Conservation (phyloP, 2,888 invertebrate species). For the Synanthedon andrenaeformis region DNA sequence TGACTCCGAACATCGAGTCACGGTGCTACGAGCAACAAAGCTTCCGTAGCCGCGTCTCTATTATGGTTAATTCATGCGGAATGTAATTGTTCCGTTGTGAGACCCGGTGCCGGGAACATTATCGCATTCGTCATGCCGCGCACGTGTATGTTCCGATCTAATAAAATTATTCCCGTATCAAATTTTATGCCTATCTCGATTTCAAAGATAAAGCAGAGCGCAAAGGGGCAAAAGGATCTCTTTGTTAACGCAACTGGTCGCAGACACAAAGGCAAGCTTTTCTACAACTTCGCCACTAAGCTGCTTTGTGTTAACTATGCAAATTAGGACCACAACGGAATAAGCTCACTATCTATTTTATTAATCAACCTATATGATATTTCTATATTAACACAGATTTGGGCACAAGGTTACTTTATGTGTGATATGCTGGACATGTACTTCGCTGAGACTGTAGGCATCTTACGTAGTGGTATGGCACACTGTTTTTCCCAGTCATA, state of each 20-base stretch:
- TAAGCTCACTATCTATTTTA: too few species aligned
- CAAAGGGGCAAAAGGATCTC: slow-evolving; percentile 51
- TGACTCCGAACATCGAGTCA: slow-evolving; percentile 41
- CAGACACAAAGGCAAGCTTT: slow-evolving; percentile 1
- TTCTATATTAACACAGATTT: too few species aligned
- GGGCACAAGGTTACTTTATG: too few species aligned
- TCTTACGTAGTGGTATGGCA: too few species aligned
- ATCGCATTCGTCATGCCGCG: slow-evolving; percentile 67
- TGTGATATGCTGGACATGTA: too few species aligned
- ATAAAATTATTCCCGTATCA: slow-evolving; percentile 70
- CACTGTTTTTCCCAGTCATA: too few species aligned
- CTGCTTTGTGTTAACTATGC: slow-evolving; percentile 31
- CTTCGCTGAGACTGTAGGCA: too few species aligned
- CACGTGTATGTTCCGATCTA: slow-evolving; percentile 64
- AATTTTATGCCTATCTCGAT: slow-evolving; percentile 69
- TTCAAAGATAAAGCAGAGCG: slow-evolving; percentile 57
- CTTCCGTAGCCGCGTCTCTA: slow-evolving; percentile 48
- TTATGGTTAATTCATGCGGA: slow-evolving; percentile 63
- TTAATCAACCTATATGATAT: too few species aligned
- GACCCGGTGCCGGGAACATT: slow-evolving; percentile 30
- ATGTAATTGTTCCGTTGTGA: slow-evolving; percentile 58
- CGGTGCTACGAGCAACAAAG: slow-evolving; percentile 45
- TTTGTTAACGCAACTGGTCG: slow-evolving; percentile 61
- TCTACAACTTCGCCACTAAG: background rate
- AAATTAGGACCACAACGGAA: background rate